These are phyloP conservation scores for Charaxes varanes DNA, from an alignment of 1,140 invertebrate species.

Conservation along the genomic window DNA sequence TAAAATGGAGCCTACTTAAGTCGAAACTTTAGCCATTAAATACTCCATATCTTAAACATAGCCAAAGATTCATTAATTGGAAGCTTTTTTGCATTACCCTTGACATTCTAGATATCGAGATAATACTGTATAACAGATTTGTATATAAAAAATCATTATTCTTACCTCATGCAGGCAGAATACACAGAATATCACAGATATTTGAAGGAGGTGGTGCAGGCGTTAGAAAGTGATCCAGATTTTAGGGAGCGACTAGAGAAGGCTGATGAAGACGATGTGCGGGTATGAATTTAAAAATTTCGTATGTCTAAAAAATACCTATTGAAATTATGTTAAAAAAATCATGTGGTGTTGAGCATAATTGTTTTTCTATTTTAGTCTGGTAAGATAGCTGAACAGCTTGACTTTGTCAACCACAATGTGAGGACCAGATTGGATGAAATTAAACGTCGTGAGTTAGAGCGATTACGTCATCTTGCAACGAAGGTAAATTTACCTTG, in stretches of 20 bases:
- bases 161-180: no score
- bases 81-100: no score
- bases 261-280: slow-evolving; percentile 85
- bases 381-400: slow-evolving; percentile 92
- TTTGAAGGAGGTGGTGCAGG: slow-evolving; percentile 88
- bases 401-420: slow-evolving; percentile 92
- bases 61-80: no score
- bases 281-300: slow-evolving; percentile 71
- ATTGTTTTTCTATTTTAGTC: slow-evolving; percentile 71
- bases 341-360: no score
- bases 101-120: no score
- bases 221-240: slow-evolving; percentile 87
- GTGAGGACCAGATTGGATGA: slow-evolving; percentile 93
- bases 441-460: slow-evolving; percentile 92
- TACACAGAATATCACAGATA: slow-evolving; percentile 89
- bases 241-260: slow-evolving; percentile 89
- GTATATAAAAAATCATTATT: no score
- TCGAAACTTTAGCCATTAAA: no score
- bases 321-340: no score
- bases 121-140: no score
- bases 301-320: no score
- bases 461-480: slow-evolving; percentile 83
- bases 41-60: no score
- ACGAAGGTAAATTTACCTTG: slow-evolving; percentile 67
- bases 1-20: no score